Evolutionary conservation across 1,140 invertebrate species (phyloP).

Genomic region (Megalopta genalis): DNA sequence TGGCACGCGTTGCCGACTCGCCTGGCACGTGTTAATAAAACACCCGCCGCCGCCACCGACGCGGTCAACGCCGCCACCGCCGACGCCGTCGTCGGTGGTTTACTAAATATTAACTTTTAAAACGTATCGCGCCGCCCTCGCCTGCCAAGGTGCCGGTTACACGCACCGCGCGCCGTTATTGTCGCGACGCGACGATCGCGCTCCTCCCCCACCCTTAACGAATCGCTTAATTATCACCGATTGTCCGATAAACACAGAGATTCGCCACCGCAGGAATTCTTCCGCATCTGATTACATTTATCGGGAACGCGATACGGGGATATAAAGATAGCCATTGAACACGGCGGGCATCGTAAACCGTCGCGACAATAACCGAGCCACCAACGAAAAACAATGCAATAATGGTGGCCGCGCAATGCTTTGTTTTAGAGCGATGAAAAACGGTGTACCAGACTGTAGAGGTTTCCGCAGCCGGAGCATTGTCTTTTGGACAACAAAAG

Average conservation of each 20-base stretch:
- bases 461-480: too few relatives aligned
- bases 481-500: too few relatives aligned
- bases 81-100: conserved; percentile 12
- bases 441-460: too few relatives aligned
- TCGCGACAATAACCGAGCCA: too few relatives aligned
- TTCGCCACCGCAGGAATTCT: too few relatives aligned
- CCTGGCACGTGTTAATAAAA: conserved; percentile 61
- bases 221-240: neutral
- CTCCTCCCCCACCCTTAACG: neutral
- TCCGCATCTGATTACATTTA: too few relatives aligned
- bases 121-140: conserved; percentile 8
- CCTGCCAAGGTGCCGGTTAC: neutral
- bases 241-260: neutral
- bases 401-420: too few relatives aligned
- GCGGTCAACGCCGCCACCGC: neutral
- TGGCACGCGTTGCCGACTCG: conserved; percentile 52
- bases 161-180: neutral
- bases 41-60: conserved; percentile 22
- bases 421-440: too few relatives aligned
- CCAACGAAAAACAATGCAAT: too few relatives aligned
- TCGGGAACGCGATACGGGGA: too few relatives aligned
- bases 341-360: too few relatives aligned
- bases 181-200: neutral
- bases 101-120: conserved; percentile 60
- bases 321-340: too few relatives aligned